A percentile compares a stretch with the other conserved stretches of the same genome.
These are phyloP conservation scores for Grus americana DNA, from an alignment of 2,113 vertebrate species.

Conservation along the genomic window DNA sequence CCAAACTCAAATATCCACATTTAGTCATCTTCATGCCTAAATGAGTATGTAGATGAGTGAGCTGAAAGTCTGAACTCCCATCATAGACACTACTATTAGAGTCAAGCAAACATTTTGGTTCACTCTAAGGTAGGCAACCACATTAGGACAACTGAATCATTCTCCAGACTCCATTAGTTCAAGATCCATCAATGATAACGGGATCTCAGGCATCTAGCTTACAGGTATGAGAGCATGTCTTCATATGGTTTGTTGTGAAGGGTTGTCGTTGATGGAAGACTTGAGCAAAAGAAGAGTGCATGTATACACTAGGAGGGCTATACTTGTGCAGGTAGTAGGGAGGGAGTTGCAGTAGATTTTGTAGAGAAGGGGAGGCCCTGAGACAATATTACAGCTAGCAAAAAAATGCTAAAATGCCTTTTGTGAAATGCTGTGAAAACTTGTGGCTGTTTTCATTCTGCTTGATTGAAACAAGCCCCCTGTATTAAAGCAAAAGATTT, in stretches of 20 bases:
- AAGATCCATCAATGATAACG: background rate
- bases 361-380: background rate
- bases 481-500: background rate
- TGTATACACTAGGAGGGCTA: background rate
- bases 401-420: background rate
- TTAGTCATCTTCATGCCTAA: background rate
- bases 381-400: background rate
- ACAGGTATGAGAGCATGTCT: background rate
- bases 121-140: background rate
- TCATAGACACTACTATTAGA: background rate
- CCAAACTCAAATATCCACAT: background rate
- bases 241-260: background rate
- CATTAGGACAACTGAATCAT: background rate
- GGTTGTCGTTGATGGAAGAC: background rate
- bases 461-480: background rate
- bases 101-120: background rate
- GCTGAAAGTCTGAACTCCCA: background rate
- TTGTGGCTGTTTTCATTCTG: background rate
- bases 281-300: background rate
- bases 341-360: background rate
- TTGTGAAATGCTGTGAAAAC: background rate
- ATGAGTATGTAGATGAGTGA: background rate
- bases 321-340: background rate
- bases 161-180: background rate
- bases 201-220: background rate